Evolutionary conservation across 2,888 invertebrate genomes (phyloP), one percentile per base, ranked within the genome.

Genomic region (Euphydryas editha): DNA sequence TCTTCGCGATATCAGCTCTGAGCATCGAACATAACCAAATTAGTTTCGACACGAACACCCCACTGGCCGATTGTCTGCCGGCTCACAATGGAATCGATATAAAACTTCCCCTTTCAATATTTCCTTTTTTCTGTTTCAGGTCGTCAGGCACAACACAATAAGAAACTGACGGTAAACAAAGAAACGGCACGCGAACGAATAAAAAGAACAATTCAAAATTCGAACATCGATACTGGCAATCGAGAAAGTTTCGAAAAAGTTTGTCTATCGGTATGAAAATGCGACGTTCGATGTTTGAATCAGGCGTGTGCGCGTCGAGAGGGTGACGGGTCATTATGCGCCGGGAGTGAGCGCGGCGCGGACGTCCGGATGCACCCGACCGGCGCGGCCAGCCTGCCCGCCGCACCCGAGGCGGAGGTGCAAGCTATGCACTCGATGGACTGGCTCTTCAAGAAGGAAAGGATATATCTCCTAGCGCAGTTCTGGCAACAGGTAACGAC

Each of bases 381-480:
- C 93, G 94, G 92, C 88, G 94, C 95, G 86, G 93, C 95, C 90
- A 94, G 93, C 88, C 94, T 95, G 94, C 95, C 96, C 94, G 95
- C 95, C 95, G 95, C 95, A 93, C 95, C 94, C 85, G 96, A 96
- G 94, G 96, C 97, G 95, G 97, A 97, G 95, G 95, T 97, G 94
- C 97, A 97, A 95, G 96, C 97, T 93, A 97, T 97, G 95, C 97
- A 97, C 95, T 97, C 97, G 88, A 97, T 98, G 97, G 97, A 98
- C 95, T 98, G 98, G 97, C 95, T 98, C 91, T 97, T 97, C 95
- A 97, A 97, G 95, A 98, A 98, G 94, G 97, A 98, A 94, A 95
- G 97, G 93, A 97, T 98, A 94, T 98, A 97, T 94, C 94, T 98
- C 88, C 95, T 98, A 88, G 97, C 97, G 87, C 98, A 98, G 93